Evolutionary conservation across 2,113 vertebrate genomes (phyloP).

Genomic region (Microtus ochrogaster): DNA sequence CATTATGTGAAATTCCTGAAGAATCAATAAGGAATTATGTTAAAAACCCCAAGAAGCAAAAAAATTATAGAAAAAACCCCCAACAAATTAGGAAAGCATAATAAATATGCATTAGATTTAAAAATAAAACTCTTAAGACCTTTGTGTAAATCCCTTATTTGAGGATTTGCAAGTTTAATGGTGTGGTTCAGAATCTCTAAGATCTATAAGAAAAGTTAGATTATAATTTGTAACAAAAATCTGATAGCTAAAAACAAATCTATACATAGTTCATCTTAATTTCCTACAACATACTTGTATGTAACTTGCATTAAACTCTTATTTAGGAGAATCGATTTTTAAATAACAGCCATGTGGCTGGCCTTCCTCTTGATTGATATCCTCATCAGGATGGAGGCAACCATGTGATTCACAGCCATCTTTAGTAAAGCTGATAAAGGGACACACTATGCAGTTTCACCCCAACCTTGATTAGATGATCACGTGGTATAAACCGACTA

Average conservation of each 20-base stretch:
- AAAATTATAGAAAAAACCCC: background rate
- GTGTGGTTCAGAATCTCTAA: background rate
- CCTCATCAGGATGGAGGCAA: background rate
- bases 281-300: background rate
- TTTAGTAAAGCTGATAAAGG: background rate
- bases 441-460: background rate
- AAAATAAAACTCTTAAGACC: background rate
- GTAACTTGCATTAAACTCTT: background rate
- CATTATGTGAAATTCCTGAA: background rate
- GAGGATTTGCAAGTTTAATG: background rate
- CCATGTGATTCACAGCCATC: background rate
- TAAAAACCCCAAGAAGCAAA: background rate
- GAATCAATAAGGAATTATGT: background rate
- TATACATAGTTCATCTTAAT: background rate
- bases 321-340: background rate
- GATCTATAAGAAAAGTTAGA: background rate
- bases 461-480: background rate
- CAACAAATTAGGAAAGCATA: background rate
- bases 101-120: background rate
- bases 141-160: background rate
- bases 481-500: background rate
- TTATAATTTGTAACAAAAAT: background rate
- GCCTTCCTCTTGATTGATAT: background rate
- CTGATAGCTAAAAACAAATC: background rate
- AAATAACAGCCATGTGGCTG: background rate